phyloP scores from a whole-genome alignment of 1,140 invertebrate genomes.

The Panagrolaimus sp. region DNA sequence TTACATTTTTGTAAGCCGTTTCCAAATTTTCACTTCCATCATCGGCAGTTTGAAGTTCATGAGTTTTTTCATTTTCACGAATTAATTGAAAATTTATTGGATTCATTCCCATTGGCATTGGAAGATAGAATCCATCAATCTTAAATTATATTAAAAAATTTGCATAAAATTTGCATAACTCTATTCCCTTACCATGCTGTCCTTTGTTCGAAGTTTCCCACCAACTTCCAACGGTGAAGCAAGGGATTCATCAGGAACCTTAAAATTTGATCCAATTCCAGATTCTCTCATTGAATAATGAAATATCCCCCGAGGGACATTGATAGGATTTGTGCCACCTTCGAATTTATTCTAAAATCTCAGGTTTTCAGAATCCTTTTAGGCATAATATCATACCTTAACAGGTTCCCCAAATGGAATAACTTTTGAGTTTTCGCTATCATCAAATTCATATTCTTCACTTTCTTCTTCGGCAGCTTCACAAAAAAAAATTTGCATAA shows the following conservation, averaged over 20 bases:
- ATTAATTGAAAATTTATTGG: conserved; percentile 20
- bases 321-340: neutral
- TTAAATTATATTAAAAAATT: neutral
- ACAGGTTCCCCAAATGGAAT: neutral
- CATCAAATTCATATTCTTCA: neutral
- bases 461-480: no score
- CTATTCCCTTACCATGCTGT: neutral
- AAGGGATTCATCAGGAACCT: neutral
- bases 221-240: neutral
- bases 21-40: neutral
- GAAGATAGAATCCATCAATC: conserved; percentile 16
- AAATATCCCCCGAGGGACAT: neutral
- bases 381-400: neutral
- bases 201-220: neutral
- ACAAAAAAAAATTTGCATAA: no score
- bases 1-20: neutral
- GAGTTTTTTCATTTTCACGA: conserved; percentile 5
- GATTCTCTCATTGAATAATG: conserved; percentile 11
- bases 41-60: neutral
- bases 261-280: conserved; percentile 5
- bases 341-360: conserved; percentile 5
- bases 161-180: neutral
- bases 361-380: neutral
- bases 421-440: neutral
- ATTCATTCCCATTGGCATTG: conserved; percentile 20